Evolutionary conservation across 2,113 vertebrate species (phyloP).

Genomic region (Syngnathus floridae): DNA sequence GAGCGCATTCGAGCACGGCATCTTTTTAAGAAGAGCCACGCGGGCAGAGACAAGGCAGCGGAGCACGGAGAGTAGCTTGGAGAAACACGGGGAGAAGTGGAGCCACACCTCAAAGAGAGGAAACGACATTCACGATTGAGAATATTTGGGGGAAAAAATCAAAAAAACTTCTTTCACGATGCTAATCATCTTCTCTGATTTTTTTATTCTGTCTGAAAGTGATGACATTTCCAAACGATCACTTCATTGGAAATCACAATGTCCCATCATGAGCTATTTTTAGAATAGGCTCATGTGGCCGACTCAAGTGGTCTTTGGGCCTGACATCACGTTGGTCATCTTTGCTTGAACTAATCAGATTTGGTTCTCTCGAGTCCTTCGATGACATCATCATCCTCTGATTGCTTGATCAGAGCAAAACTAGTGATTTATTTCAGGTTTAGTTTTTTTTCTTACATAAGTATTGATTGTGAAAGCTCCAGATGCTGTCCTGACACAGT

Average conservation of each 20-base stretch:
- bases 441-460: neutral
- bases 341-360: neutral
- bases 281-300: neutral
- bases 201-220: neutral
- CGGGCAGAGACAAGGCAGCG: constrained; percentile 49
- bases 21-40: constrained; percentile 56
- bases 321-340: neutral
- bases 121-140: neutral
- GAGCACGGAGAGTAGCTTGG: constrained; percentile 59
- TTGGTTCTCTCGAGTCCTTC: neutral
- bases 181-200: no score
- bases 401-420: neutral
- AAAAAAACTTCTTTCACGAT: neutral
- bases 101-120: neutral
- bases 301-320: neutral
- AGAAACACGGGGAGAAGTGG: no score
- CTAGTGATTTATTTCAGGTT: no score
- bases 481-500: neutral
- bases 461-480: no score
- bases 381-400: neutral
- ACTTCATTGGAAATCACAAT: neutral
- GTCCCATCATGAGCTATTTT: neutral
- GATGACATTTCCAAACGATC: neutral
- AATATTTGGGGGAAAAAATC: neutral
- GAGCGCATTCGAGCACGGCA: constrained; percentile 63